Evolutionary conservation across 92 coral and sea anemone species (phyloP), one percentile per base, ranked within the genome.

Genomic region (Montipora capitata): DNA sequence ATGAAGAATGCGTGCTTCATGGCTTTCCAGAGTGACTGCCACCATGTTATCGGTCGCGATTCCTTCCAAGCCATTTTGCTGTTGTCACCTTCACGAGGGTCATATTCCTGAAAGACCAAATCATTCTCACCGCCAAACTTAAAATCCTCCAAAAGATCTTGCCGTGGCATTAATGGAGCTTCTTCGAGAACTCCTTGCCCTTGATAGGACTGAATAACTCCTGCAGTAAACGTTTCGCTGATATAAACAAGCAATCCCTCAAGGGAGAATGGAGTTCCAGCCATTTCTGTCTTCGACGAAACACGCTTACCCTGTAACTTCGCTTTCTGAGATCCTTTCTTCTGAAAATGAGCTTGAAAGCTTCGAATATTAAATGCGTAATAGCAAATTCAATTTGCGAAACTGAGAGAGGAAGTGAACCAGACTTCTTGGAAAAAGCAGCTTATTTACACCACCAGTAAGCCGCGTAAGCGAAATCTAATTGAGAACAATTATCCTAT

Each of bases 1-100:
- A 81, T 81, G 2, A 0, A 9, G 54, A 81, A 54, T 11, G 70
- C 77, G 7, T 75, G 41, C 54, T 52, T 81, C n/a, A 72, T 16
- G 1, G 72, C 62, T 11, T 48, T 40, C 45, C 84, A 71, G 13
- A 54, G 59, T 0, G 59, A 54, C 12, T 54, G 59, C 59, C 59
- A 54, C 12, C 54, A 85, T 13, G 81, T 4, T 39, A 82, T 45
- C 5, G 89, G 88, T 12, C 92, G 88, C 10, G 88, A 87, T 13
- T 51, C 62, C 8, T 83, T 88, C 98, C 98, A 94, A 5, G 93
- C 86, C 83, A 84, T 91, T 7, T 89, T 92, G n/a, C 91, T 93
- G 12, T 11, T 17, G 10, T 76, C 70, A 16, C 62, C 83, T 15
- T 0, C n/a, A 2, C 76, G 92, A 0, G 95, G 90, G 39, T 88